phyloP scores from a whole-genome alignment of 2,888 invertebrate species.

The Tryphoninae sp. region DNA sequence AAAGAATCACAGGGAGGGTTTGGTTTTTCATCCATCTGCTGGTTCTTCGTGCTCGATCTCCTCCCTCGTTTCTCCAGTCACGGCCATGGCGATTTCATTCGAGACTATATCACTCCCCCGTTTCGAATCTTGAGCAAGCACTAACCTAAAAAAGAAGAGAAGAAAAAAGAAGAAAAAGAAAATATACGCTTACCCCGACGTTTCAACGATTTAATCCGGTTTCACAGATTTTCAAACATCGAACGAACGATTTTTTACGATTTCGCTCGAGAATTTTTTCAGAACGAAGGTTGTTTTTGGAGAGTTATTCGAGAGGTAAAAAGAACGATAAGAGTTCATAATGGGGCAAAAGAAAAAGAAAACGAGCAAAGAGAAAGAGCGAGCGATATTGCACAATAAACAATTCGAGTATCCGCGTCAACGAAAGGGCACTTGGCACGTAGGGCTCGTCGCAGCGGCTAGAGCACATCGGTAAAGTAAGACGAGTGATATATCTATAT shows the following conservation, averaged over 20 bases:
- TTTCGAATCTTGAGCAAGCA: constrained; percentile 52
- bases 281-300: neutral
- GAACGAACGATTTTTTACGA: too few species aligned
- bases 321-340: constrained; percentile 25
- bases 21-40: constrained; percentile 65
- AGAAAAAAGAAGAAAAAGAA: constrained; percentile 4
- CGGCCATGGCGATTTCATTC: constrained; percentile 25
- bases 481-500: constrained; percentile 8
- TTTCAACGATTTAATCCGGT: constrained; percentile 33
- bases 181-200: constrained; percentile 3
- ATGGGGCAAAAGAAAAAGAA: constrained; percentile 17
- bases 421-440: constrained; percentile 80
- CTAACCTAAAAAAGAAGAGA: constrained; percentile 31
- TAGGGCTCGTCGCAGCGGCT: constrained; percentile 68
- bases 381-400: constrained; percentile 66
- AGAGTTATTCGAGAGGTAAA: constrained; percentile 5
- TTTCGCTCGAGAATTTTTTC: too few species aligned
- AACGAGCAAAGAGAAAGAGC: constrained; percentile 30
- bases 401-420: constrained; percentile 77
- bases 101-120: constrained; percentile 43
- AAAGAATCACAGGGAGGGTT: constrained; percentile 66
- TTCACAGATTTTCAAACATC: neutral
- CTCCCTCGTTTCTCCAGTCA: constrained; percentile 33
- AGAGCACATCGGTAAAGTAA: constrained; percentile 16
- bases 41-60: constrained; percentile 41